Evolutionary conservation across 2,797 vertebrate species (phyloP).

Genomic region (Telmatherina bonti): DNA sequence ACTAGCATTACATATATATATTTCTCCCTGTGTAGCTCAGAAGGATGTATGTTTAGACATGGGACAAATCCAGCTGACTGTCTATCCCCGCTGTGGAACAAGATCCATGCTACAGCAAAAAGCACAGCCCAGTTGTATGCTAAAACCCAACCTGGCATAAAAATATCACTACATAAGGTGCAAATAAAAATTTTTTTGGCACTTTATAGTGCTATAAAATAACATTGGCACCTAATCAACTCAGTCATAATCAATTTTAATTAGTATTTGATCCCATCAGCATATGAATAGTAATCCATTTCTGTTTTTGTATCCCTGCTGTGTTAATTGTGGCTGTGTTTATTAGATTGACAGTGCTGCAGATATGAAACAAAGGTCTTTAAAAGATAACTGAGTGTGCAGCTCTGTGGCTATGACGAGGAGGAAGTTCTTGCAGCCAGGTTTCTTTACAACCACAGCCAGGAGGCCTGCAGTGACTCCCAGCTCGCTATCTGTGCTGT

Average conservation of each 20-base stretch:
- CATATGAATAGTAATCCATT: background rate
- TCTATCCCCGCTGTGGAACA: constrained; percentile 10
- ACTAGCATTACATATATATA: constrained; percentile 23
- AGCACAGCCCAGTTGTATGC: background rate
- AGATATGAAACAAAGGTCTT: constrained; percentile 13
- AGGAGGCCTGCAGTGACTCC: constrained; percentile 31
- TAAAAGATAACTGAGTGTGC: constrained; percentile 22
- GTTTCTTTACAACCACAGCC: constrained; percentile 53
- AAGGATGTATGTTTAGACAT: constrained; percentile 36
- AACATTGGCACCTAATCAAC: background rate
- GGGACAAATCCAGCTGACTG: background rate
- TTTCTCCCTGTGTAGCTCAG: constrained; percentile 27
- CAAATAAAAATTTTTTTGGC: too few species aligned
- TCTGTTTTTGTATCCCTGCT: background rate
- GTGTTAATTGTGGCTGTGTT: background rate
- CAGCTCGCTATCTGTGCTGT: constrained; percentile 31
- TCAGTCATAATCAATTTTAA: background rate
- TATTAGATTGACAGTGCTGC: background rate
- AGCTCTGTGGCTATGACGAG: constrained; percentile 24
- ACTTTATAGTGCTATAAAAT: background rate
- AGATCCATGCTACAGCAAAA: background rate
- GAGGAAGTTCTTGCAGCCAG: constrained; percentile 34
- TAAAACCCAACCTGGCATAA: background rate
- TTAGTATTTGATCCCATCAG: background rate
- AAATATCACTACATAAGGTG: background rate